phyloP scores from a whole-genome alignment of 2,888 invertebrate genomes.

The Sisyra nigra region DNA sequence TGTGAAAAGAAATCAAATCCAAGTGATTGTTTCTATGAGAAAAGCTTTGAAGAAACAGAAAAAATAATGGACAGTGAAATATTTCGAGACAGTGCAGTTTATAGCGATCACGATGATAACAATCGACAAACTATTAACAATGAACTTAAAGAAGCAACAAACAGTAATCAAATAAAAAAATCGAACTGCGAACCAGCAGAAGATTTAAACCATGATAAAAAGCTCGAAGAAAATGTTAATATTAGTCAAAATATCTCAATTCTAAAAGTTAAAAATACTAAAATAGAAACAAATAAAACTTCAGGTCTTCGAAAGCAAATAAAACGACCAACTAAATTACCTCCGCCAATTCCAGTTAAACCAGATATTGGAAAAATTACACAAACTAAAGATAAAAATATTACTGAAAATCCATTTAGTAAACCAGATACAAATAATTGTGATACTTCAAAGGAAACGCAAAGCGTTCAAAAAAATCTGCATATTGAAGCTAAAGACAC shows the following conservation, averaged over 20 bases:
- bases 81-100: slow-evolving; percentile 70
- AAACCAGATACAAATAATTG: slow-evolving; percentile 1
- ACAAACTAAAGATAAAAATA: slow-evolving; percentile 1
- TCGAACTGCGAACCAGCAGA: slow-evolving; percentile 3
- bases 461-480: slow-evolving; percentile 1
- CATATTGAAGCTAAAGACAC: no score
- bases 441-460: slow-evolving; percentile 8
- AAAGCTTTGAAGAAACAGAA: slow-evolving; percentile 58
- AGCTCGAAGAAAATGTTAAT: slow-evolving; percentile 2
- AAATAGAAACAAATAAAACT: slow-evolving; percentile 19
- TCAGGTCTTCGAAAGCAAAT: slow-evolving; percentile 10
- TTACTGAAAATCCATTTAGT: background rate
- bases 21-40: slow-evolving; percentile 59
- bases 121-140: slow-evolving; percentile 7
- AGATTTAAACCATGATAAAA: slow-evolving; percentile 3
- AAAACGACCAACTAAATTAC: slow-evolving; percentile 30
- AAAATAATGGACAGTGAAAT: slow-evolving; percentile 45
- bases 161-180: slow-evolving; percentile 10
- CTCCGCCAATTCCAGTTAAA: slow-evolving; percentile 50
- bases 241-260: background rate
- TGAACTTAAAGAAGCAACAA: slow-evolving; percentile 21
- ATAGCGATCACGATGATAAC: slow-evolving; percentile 55
- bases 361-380: slow-evolving; percentile 23
- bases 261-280: slow-evolving; percentile 14
- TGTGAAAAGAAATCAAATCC: slow-evolving; percentile 21